phyloP scores from a whole-genome alignment of 2,113 vertebrate genomes.

The Barbus barbus region DNA sequence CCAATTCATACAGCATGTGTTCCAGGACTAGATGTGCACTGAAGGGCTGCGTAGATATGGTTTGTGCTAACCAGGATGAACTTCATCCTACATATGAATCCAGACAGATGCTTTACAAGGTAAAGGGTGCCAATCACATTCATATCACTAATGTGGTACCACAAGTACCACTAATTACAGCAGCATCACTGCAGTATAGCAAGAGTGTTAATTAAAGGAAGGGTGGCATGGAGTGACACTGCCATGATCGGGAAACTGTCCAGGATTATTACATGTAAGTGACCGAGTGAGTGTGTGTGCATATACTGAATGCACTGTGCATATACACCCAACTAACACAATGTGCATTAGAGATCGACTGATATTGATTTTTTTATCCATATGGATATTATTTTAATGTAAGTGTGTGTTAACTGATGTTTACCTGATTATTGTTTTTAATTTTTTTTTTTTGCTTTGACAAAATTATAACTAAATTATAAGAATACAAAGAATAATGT shows the following conservation, averaged over 20 bases:
- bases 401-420: neutral
- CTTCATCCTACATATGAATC: neutral
- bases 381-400: neutral
- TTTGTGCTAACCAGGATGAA: neutral
- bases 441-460: neutral
- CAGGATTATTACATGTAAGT: neutral
- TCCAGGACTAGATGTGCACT: neutral
- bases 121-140: neutral
- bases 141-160: neutral
- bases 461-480: neutral
- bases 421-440: neutral
- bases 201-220: slow-evolving; percentile 22
- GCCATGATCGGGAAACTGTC: neutral
- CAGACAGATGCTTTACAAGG: neutral
- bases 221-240: neutral
- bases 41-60: neutral
- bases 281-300: neutral
- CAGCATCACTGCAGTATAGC: neutral
- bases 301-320: no score
- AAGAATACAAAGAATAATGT: neutral
- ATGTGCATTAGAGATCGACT: neutral
- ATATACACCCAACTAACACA: neutral
- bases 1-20: neutral
- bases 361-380: neutral
- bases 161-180: neutral